Conservation (phyloP, 1,140 invertebrate species). For the Neodiprion lecontei region DNA sequence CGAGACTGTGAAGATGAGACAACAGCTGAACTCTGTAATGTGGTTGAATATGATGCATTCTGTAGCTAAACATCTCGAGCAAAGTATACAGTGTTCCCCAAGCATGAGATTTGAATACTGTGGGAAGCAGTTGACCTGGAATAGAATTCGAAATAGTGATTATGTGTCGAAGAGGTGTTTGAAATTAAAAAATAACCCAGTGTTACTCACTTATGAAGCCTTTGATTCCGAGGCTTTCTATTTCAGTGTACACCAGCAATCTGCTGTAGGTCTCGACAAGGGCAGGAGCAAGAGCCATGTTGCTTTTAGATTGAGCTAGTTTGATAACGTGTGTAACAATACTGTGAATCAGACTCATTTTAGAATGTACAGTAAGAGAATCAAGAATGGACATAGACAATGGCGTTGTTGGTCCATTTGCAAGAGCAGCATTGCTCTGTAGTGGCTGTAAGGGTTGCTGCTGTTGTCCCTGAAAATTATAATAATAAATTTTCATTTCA, state of each 20-base stretch:
- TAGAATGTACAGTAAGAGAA: slow-evolving; percentile 94
- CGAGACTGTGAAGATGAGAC: slow-evolving; percentile 87
- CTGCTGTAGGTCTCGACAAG: slow-evolving; percentile 94
- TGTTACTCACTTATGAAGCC: slow-evolving; percentile 87
- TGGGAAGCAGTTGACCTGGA: slow-evolving; percentile 84
- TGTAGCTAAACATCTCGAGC: slow-evolving; percentile 95
- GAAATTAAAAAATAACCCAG: slow-evolving; percentile 19
- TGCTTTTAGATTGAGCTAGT: slow-evolving; percentile 84
- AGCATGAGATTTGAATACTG: slow-evolving; percentile 90
- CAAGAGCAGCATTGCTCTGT: slow-evolving; percentile 60
- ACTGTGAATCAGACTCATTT: slow-evolving; percentile 97
- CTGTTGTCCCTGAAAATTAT: slow-evolving; percentile 48
- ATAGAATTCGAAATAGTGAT: slow-evolving; percentile 27
- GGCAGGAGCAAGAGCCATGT: slow-evolving; percentile 84
- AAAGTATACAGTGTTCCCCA: slow-evolving; percentile 95
- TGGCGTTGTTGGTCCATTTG: slow-evolving; percentile 77
- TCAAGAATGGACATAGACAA: slow-evolving; percentile 92
- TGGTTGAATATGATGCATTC: slow-evolving; percentile 95
- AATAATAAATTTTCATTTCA: neutral
- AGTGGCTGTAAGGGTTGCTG: slow-evolving; percentile 54
- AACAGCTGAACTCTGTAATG: slow-evolving; percentile 93
- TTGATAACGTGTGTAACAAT: slow-evolving; percentile 91
- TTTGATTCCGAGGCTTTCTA: slow-evolving; percentile 96
- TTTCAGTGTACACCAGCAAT: slow-evolving; percentile 94
- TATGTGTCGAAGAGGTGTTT: neutral